phyloP scores from a whole-genome alignment of 2,113 vertebrate genomes.

The Clarias magur region DNA sequence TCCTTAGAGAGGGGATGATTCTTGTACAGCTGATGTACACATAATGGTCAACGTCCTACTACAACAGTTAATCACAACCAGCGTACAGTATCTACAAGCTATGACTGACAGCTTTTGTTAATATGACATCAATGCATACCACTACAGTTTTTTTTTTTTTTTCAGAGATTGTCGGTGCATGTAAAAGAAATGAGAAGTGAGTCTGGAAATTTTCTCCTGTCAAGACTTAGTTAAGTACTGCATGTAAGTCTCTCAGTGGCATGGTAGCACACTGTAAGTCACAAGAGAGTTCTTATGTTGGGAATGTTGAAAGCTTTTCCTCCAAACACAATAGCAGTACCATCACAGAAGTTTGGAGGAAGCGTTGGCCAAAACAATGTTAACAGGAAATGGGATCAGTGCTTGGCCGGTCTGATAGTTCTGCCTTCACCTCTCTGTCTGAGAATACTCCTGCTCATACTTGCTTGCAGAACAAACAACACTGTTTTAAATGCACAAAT shows the following conservation, averaged over 20 bases:
- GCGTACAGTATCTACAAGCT: neutral
- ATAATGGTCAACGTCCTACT: neutral
- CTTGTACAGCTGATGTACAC: neutral
- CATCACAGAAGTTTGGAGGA: slow-evolving; percentile 52
- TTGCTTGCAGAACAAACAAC: neutral
- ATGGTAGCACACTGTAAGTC: neutral
- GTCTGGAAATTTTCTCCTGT: neutral
- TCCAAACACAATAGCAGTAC: slow-evolving; percentile 52
- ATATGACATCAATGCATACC: neutral
- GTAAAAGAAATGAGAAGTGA: neutral
- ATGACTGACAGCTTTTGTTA: neutral
- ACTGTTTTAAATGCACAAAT: neutral
- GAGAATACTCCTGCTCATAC: slow-evolving; percentile 28
- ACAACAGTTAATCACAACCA: neutral
- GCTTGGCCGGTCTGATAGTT: slow-evolving; percentile 50
- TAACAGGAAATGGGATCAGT: slow-evolving; percentile 53
- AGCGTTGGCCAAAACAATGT: slow-evolving; percentile 52
- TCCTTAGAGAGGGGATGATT: neutral
- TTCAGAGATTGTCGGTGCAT: neutral
- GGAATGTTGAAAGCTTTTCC: slow-evolving; percentile 46
- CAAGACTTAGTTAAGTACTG: neutral
- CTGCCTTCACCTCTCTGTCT: slow-evolving; percentile 39
- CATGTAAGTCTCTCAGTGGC: slow-evolving; percentile 1
- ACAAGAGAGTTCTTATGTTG: slow-evolving; percentile 38
- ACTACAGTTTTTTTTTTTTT: neutral